Evolutionary conservation across 2,797 vertebrate genomes (phyloP), one percentile per base, ranked within the genome.

Genomic region (Scarus forsteni): DNA sequence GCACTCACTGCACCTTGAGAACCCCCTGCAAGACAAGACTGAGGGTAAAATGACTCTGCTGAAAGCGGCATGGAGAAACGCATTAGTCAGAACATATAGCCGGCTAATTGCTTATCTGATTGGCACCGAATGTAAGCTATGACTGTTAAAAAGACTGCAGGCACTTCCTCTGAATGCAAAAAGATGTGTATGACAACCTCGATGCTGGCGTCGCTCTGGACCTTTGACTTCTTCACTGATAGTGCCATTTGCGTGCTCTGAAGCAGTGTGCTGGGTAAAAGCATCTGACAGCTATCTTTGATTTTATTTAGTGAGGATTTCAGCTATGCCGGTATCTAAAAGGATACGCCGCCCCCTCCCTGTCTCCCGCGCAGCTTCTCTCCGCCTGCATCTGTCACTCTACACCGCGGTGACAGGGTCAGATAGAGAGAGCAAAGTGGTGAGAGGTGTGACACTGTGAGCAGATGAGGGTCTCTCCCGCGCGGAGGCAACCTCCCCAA

Each of bases 391-490:
- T 86, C 81, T 80, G 87, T 86, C 84, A 85, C 59, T 88, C 83
- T 59, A 53, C 27, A 75, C 63, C 68, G 72, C 9, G 63, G 78
- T 91, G 89, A 89, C 88, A 85, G 88, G 91, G 92, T 92, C 92
- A 93, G 89, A 89, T 82, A 88, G 90, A 87, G 77, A 83, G 88
- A 87, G 92, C 84, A 90, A 80, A 89, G 89, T 67, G 77, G 86
- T 54, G 79, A 90, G 90, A 87, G 90, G 84, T 86, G 86, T 80
- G 85, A 87, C 85, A 85, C 81, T 85, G 86, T 40, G 83, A 92
- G 88, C 90, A 91, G 92, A 91, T 89, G 89, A 92, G 89, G 91
- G 87, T 86, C 88, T 88, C 79, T 44, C 76, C 81, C 60, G 50
- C 83, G 79, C 73, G 88, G 79, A 81, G 72, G 80, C 74, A 10